phyloP scores from a whole-genome alignment of 2,113 vertebrate genomes.

The Alexandromys fortis region DNA sequence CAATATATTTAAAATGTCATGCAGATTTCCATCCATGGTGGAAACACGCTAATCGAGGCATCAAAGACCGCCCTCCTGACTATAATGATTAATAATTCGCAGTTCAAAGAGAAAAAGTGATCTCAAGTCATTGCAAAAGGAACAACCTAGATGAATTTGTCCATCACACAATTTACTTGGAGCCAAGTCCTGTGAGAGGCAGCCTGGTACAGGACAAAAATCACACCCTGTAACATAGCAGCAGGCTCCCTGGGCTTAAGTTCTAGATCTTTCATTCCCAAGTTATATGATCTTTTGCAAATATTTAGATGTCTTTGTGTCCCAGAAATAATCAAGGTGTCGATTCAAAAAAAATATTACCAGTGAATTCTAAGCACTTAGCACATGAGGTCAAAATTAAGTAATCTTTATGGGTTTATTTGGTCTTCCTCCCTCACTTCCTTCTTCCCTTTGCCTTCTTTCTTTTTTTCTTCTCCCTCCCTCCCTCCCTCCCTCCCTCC shows the following conservation, averaged over 20 bases:
- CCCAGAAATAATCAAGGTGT: too few species aligned
- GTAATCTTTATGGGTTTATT: too few species aligned
- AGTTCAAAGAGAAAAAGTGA: not conserved
- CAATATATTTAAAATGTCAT: too few species aligned
- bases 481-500: too few species aligned
- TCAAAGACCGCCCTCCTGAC: conserved; percentile 29
- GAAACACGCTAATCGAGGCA: conserved; percentile 42
- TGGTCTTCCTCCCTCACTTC: too few species aligned
- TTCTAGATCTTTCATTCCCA: not conserved
- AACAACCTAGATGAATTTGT: conserved; percentile 1
- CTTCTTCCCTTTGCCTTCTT: too few species aligned
- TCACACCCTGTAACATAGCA: not conserved
- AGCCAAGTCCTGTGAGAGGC: not conserved
- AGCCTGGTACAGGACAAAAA: not conserved
- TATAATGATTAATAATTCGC: not conserved
- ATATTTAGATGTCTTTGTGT: too few species aligned
- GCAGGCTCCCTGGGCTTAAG: not conserved
- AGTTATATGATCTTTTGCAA: not conserved
- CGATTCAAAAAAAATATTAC: too few species aligned
- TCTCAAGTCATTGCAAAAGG: not conserved
- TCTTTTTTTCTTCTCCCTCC: too few species aligned
- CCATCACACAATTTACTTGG: not conserved
- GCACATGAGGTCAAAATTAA: too few species aligned
- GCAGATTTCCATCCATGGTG: too few species aligned
- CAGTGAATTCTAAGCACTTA: too few species aligned